phyloP scores from a whole-genome alignment of 2,113 vertebrate genomes.

The Macquaria australasica region DNA sequence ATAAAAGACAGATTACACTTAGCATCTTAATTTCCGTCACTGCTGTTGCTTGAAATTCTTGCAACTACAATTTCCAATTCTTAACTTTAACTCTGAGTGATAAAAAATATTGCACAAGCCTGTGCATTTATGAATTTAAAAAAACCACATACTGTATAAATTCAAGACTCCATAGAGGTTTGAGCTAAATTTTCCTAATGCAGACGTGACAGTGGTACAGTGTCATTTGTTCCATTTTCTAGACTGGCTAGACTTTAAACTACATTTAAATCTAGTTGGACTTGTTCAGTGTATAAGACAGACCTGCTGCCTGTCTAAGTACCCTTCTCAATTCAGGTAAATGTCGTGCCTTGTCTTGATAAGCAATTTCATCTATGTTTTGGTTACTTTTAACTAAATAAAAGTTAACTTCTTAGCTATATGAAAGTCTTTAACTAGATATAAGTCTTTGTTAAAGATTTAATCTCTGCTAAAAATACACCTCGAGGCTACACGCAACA shows the following conservation, averaged over 20 bases:
- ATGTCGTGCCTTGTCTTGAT: not conserved
- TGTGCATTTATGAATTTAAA: not conserved
- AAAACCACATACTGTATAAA: not conserved
- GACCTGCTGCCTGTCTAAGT: not conserved
- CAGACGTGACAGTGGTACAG: not conserved
- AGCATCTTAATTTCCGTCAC: not conserved
- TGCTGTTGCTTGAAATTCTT: not conserved
- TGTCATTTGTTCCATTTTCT: not conserved
- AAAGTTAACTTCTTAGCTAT: not conserved
- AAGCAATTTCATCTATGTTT: not conserved
- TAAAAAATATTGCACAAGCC: no score
- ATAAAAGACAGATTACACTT: not conserved
- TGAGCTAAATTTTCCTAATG: not conserved
- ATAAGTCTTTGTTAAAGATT: not conserved
- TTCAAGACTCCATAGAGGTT: not conserved
- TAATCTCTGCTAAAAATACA: no score
- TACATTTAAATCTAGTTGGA: not conserved
- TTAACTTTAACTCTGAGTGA: not conserved
- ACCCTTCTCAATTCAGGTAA: not conserved
- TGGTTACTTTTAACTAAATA: not conserved
- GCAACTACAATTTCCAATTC: not conserved
- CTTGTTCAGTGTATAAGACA: not conserved
- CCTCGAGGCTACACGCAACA: no score
- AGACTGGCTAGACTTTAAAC: not conserved
- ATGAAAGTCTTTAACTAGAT: not conserved